phyloP scores from a whole-genome alignment of 2,888 invertebrate species.

The Halictus quadricinctus region DNA sequence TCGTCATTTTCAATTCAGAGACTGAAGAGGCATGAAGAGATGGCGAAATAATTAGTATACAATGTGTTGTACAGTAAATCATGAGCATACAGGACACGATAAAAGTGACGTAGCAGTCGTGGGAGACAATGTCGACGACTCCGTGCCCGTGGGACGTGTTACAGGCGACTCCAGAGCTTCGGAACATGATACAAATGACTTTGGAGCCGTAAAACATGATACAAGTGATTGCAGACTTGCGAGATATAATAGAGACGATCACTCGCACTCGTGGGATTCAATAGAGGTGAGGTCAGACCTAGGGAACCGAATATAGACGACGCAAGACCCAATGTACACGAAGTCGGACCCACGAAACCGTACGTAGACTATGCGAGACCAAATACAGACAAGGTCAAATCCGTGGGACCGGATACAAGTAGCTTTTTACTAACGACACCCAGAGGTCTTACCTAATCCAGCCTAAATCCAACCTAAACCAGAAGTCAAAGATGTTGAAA shows the following conservation, averaged over 20 bases:
- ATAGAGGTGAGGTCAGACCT: slow-evolving; percentile 3
- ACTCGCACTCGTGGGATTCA: not conserved
- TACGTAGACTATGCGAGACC: not conserved
- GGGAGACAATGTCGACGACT: not conserved
- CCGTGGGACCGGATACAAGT: not conserved
- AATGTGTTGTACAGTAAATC: not conserved
- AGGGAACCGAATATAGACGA: not conserved
- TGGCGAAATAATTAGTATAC: not conserved
- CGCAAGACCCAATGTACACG: not conserved
- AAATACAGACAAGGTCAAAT: not conserved
- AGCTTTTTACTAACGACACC: not conserved
- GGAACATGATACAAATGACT: not conserved
- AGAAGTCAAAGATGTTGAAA: not conserved
- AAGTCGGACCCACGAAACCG: not conserved
- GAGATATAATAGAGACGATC: not conserved
- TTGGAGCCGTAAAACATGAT: not conserved
- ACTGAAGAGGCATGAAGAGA: not conserved
- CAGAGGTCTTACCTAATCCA: not conserved
- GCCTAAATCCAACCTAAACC: not conserved
- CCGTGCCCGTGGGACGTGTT: not conserved
- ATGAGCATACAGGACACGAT: not conserved
- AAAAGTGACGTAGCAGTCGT: not conserved
- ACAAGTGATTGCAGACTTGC: not conserved
- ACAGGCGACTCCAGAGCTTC: not conserved
- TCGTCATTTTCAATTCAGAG: not conserved